These are phyloP conservation scores for Etheostoma spectabile DNA, from an alignment of 2,113 vertebrate species.

Conservation along the genomic window DNA sequence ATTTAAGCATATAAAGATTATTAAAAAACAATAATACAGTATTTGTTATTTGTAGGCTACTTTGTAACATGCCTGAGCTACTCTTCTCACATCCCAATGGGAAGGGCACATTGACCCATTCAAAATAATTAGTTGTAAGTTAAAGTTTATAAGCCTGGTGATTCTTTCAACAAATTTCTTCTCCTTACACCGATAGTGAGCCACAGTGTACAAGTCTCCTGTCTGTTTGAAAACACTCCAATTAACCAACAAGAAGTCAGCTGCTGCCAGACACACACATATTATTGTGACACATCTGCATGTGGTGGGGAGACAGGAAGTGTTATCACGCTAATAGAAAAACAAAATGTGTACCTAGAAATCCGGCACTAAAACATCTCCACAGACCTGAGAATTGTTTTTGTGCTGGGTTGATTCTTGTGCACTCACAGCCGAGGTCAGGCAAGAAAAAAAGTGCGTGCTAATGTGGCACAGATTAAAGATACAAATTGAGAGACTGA, in stretches of 20 bases:
- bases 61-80: not conserved
- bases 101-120: slow-evolving; percentile 1
- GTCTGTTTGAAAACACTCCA: slow-evolving; percentile 28
- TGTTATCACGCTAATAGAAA: slow-evolving; percentile 44
- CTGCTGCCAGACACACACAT: not conserved
- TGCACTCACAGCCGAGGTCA: slow-evolving; percentile 18
- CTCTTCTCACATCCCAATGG: not conserved
- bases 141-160: not conserved
- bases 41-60: not conserved
- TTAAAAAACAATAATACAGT: not conserved
- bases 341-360: slow-evolving; percentile 19
- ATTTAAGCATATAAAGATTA: not conserved
- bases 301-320: slow-evolving; percentile 29
- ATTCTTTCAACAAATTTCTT: slow-evolving; percentile 6
- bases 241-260: slow-evolving; percentile 12
- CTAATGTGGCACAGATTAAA: slow-evolving; percentile 34
- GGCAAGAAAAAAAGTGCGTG: not conserved
- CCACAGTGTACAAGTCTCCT: not conserved
- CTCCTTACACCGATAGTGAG: not conserved
- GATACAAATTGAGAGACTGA: slow-evolving; percentile 30
- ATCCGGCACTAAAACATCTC: not conserved
- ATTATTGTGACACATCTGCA: slow-evolving; percentile 30
- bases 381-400: slow-evolving; percentile 5
- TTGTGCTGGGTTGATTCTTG: slow-evolving; percentile 1
- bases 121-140: not conserved